Evolutionary conservation across 2,113 vertebrate species (phyloP).

Genomic region (Hyperopisus bebe): DNA sequence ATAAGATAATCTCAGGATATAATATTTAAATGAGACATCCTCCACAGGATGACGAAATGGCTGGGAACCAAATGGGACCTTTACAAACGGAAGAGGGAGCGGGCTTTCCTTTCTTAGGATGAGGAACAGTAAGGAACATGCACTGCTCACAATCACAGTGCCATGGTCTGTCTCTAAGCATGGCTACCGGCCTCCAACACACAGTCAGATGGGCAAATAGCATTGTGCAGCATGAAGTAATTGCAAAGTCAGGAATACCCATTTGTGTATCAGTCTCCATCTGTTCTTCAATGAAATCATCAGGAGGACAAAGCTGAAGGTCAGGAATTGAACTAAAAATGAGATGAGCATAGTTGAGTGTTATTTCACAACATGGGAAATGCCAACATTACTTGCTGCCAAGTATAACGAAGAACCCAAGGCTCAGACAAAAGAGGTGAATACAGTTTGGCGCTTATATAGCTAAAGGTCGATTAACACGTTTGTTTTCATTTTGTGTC

Average conservation of each 20-base stretch:
- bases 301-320: background rate
- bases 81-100: background rate
- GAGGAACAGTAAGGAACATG: background rate
- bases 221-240: background rate
- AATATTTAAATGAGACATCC: background rate
- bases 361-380: background rate
- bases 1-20: slow-evolving; percentile 13
- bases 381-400: background rate
- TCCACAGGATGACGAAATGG: background rate
- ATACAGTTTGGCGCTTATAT: background rate
- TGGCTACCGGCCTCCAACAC: background rate
- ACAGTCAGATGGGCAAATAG: background rate
- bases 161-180: background rate
- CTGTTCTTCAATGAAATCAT: background rate
- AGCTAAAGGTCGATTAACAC: background rate
- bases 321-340: background rate
- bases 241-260: background rate
- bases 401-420: background rate
- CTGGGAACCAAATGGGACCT: background rate
- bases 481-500: background rate
- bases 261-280: background rate
- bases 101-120: background rate
- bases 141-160: background rate
- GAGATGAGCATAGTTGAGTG: background rate
- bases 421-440: background rate